Conservation (phyloP, 2,797 vertebrate species). For the Anguilla megastoma region DNA sequence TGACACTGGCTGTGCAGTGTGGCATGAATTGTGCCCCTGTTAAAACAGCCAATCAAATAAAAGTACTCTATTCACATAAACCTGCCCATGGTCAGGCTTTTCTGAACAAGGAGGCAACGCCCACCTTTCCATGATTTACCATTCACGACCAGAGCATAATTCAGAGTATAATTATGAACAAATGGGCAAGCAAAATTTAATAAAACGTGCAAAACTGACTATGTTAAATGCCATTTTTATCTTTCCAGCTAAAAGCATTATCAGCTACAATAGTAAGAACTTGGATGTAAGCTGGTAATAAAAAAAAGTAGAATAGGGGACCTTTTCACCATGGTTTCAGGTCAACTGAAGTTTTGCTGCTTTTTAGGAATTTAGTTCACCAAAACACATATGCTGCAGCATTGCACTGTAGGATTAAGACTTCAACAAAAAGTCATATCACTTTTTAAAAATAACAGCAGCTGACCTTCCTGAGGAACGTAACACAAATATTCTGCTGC, state of each 20-base stretch:
- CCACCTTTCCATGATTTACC: too few species aligned
- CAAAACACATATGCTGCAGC: not conserved
- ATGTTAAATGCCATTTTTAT: not conserved
- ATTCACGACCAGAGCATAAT: not conserved
- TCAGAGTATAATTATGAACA: not conserved
- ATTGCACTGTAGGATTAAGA: not conserved
- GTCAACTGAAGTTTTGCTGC: not conserved
- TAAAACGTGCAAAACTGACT: not conserved
- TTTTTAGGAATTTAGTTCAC: not conserved
- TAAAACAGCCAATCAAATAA: too few species aligned
- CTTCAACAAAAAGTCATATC: conserved; percentile 65
- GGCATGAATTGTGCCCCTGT: too few species aligned
- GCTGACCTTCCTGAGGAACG: conserved; percentile 71
- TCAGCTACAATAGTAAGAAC: not conserved
- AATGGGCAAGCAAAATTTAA: not conserved
- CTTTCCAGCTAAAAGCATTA: not conserved
- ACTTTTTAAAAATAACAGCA: conserved; percentile 73
- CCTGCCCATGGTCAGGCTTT: too few species aligned
- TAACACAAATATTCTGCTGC: conserved; percentile 69
- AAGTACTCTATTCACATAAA: too few species aligned
- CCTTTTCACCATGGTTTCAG: not conserved
- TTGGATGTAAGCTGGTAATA: not conserved
- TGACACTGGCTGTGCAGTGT: too few species aligned
- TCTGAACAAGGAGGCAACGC: too few species aligned
- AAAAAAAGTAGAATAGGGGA: too few species aligned